Evolutionary conservation across 2,113 vertebrate genomes (phyloP).

Genomic region (Silurus glanis): DNA sequence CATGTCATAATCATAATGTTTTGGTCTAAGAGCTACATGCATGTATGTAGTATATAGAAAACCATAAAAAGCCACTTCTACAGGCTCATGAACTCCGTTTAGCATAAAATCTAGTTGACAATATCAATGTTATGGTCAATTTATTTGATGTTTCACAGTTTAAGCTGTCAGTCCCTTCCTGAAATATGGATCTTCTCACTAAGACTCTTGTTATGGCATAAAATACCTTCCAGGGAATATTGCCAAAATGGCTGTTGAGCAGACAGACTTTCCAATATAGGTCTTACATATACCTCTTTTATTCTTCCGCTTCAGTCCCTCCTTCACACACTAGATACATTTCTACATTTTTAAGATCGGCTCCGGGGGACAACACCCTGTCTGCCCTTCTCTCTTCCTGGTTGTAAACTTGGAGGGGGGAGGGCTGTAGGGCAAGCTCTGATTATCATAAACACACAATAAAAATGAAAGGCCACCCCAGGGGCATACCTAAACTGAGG

Average conservation of each 20-base stretch:
- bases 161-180: background rate
- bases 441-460: constrained; percentile 80
- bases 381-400: constrained; percentile 52
- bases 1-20: background rate
- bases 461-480: constrained; percentile 62
- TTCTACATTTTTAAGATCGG: constrained; percentile 73
- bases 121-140: background rate
- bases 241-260: background rate
- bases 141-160: background rate
- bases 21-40: background rate
- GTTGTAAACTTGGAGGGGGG: constrained; percentile 64
- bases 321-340: constrained; percentile 66
- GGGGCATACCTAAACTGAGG: constrained; percentile 18
- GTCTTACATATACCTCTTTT: constrained; percentile 53
- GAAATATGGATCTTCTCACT: background rate
- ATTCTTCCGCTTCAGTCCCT: constrained; percentile 61
- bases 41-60: background rate
- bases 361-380: constrained; percentile 64
- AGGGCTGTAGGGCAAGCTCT: constrained; percentile 71
- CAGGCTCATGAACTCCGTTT: background rate
- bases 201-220: background rate
- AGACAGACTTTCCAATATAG: background rate
- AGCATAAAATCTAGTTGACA: background rate
- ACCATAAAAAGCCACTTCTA: background rate
- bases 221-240: background rate